These are phyloP conservation scores for Cheilosia impressa DNA, from an alignment of 2,888 invertebrate genomes.

Conservation along the genomic window DNA sequence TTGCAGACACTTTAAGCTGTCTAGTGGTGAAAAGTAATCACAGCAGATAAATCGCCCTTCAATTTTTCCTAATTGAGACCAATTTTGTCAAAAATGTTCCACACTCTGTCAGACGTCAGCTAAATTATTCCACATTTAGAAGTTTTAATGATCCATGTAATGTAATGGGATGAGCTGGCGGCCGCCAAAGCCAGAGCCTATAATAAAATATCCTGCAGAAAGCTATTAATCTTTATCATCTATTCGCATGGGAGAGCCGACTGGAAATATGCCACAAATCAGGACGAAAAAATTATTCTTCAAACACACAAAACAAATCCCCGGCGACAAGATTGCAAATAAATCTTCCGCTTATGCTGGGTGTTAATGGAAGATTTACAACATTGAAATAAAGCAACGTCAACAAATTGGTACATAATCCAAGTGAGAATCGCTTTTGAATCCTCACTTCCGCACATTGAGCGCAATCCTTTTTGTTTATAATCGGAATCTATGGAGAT, in stretches of 20 bases:
- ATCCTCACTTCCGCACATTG: not conserved
- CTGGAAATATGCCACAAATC: slow-evolving; percentile 1
- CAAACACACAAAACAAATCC: not conserved
- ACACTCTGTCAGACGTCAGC: not conserved
- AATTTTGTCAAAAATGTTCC: not conserved
- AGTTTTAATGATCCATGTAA: slow-evolving; percentile 5
- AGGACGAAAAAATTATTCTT: not conserved
- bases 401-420: not conserved
- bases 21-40: not conserved
- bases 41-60: not conserved
- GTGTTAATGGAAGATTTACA: not conserved
- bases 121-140: not conserved
- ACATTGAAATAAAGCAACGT: not conserved
- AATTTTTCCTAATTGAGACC: not conserved
- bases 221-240: slow-evolving; percentile 16
- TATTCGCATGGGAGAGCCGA: slow-evolving; percentile 8
- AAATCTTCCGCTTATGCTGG: not conserved
- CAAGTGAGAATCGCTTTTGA: not conserved
- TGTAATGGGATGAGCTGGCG: not conserved
- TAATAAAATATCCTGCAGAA: not conserved
- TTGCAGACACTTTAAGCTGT: not conserved
- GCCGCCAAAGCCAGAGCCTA: not conserved
- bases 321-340: not conserved
- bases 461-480: too few relatives aligned
- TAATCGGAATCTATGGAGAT: too few relatives aligned